Evolutionary conservation across 2,113 vertebrate species (phyloP), one percentile per base, ranked within the genome.

Genomic region (Prunella fulvescens): DNA sequence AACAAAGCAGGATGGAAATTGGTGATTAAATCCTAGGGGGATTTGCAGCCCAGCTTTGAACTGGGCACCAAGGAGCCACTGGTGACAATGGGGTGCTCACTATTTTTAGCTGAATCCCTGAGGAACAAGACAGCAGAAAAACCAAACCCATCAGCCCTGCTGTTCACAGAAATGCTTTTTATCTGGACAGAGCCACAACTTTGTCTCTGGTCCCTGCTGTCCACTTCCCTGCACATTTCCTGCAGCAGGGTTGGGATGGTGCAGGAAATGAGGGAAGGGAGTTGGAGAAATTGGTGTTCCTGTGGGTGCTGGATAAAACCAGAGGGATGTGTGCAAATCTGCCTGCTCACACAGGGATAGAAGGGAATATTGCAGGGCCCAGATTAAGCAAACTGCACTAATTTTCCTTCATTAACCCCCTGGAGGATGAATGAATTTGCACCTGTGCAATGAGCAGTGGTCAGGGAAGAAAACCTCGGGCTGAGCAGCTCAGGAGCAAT

Each of bases 1-100:
- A 87, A 54, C 84, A 92, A 91, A 91, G 66, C 58, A 53, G 79
- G 57, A 19, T 89, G 78, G 78, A 79, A 89, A 95, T 84, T 29
- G 61, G 53, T 61, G 73, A 53, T 86, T 91, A 72, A 91, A 89
- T 74, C 31, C 69, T 9, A 0, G 24, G 37, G 77, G 65, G 53
- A 78, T 92, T 67, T 88, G 88, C 88, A 83, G 62, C 60, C 51
- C 64, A 25, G 60, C 88, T 90, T 83, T 93, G 83, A 80, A 61
- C 47, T 47, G 45, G 86, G 64, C 91, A 65, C 74, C 33, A 2
- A 81, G 92, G 60, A 93, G 51, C 86, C n/a, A 9, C 73, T 39
- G 73, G 73, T 87, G 81, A n/a, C 73, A 56, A 42, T 20, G 42
- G 69, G 14, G 33, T 0, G 0, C 48, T 84, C 0, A 2, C 33